Percentiles rank a stretch among this genome's conserved stretches.
Evolutionary conservation across 2,888 invertebrate genomes (phyloP).

Genomic region (Agriopis aurantiaria): DNA sequence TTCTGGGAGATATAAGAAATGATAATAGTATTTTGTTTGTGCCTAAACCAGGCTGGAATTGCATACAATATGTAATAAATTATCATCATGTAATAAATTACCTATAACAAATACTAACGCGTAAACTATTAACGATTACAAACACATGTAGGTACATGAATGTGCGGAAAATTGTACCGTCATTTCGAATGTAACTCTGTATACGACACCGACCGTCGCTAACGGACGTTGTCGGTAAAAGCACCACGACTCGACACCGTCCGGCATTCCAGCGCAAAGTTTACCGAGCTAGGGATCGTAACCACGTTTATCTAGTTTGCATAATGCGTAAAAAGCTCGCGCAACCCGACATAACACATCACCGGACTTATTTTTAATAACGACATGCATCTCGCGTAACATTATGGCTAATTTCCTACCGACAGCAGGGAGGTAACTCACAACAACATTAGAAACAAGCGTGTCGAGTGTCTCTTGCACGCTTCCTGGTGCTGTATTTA

Average conservation of each 20-base stretch:
- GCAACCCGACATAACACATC: slow-evolving; percentile 32
- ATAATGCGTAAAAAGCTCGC: slow-evolving; percentile 25
- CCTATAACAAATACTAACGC: neutral
- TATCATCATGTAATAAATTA: no score
- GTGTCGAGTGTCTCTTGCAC: slow-evolving; percentile 66
- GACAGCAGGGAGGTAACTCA: slow-evolving; percentile 42
- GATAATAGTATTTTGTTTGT: no score
- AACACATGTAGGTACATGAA: neutral
- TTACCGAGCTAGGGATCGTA: slow-evolving; percentile 11
- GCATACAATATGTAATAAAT: no score
- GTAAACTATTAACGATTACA: slow-evolving; percentile 1
- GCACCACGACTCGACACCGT: slow-evolving; percentile 12
- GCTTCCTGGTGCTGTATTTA: slow-evolving; percentile 82
- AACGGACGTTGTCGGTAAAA: slow-evolving; percentile 15
- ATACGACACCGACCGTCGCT: slow-evolving; percentile 7
- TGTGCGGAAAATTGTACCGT: slow-evolving; percentile 5
- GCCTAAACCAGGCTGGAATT: no score
- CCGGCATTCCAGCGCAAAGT: slow-evolving; percentile 23
- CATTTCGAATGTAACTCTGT: slow-evolving; percentile 8
- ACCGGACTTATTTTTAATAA: slow-evolving; percentile 40
- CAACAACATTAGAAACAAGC: slow-evolving; percentile 57
- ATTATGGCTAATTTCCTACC: slow-evolving; percentile 39
- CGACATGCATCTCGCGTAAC: slow-evolving; percentile 37
- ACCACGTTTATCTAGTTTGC: slow-evolving; percentile 19
- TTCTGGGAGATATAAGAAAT: no score